Conservation (phyloP, 2,888 invertebrate species). For the Trissoscelio sp. region DNA sequence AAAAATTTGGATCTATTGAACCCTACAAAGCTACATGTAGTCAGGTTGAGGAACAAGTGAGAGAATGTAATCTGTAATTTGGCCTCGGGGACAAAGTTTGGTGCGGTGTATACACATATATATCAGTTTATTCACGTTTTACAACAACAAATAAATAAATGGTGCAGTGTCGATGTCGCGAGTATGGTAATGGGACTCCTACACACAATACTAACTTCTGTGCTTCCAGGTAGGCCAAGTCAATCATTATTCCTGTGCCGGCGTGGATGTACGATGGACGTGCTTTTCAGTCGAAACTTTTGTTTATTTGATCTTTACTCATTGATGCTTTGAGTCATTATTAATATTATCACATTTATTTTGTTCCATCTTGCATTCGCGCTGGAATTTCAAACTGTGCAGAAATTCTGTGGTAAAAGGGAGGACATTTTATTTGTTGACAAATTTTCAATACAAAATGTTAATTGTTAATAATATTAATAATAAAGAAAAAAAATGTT, state of each 20-base stretch:
- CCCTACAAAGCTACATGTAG: slow-evolving; percentile 63
- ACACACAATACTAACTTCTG: slow-evolving; percentile 84
- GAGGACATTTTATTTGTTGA: no score
- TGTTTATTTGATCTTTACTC: slow-evolving; percentile 26
- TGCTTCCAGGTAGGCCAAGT: slow-evolving; percentile 84
- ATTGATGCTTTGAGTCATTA: slow-evolving; percentile 34
- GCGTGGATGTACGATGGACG: slow-evolving; percentile 69
- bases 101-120: slow-evolving; percentile 79
- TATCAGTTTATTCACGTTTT: slow-evolving; percentile 75
- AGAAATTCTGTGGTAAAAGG: no score
- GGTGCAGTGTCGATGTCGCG: slow-evolving; percentile 83
- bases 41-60: slow-evolving; percentile 63
- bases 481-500: background rate
- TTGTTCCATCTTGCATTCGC: slow-evolving; percentile 67
- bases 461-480: background rate
- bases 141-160: no score
- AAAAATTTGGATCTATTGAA: no score
- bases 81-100: slow-evolving; percentile 80
- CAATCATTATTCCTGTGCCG: slow-evolving; percentile 82
- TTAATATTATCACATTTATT: no score
- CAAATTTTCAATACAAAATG: background rate
- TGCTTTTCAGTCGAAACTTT: no score
- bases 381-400: slow-evolving; percentile 56
- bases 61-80: slow-evolving; percentile 79
- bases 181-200: slow-evolving; percentile 83